Evolutionary conservation across 2,888 invertebrate species (phyloP), one percentile per base, ranked within the genome.

Genomic region (Trichogramma dendrolimi): DNA sequence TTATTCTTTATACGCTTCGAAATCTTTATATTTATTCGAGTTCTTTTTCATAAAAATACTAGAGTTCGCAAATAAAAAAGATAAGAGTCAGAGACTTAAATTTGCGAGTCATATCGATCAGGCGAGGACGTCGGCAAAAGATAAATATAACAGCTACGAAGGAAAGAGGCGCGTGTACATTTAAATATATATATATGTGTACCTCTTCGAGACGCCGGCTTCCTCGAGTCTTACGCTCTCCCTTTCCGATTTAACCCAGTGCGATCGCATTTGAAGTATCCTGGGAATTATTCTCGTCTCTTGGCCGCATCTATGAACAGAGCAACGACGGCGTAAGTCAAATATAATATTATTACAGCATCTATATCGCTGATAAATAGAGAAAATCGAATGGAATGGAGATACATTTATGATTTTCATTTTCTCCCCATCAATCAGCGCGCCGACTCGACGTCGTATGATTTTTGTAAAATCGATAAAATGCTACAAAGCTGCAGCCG

Each of bases 271-370:
- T 81, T 96, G 96, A 68, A 99, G 86, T 74, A 99, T 89, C 72
- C 98, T 86, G 58, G 97, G 98, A 79, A 99, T 96, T 59, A 99
- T 95, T 70, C 96, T 86, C 64, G 95, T 94, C 83, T 99, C 98
- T 81, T 96, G 96, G 14, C 97, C 96, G 81, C 96, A 97, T 79
- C 90, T 88, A 76, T 61, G 70, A 69, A 27, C 27, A 27, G 27
- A 27, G 27, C 27, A 27, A 27, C 27, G 27, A 27, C 27, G 27
- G 27, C 27, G 27, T 27, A 27, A 27, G 27, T 27, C 27, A 27
- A 27, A 27, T 27, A 27, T 27, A 27, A 27, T 27, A 27, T 27
- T 27, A 27, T 27, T 27, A 27, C 27, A 27, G 27, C 27, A 27
- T 27, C 27, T 27, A 27, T 27, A 27, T 27, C 27, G 27, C 3